Conservation (phyloP, 2,888 invertebrate genomes). For the Melieria picta region DNA sequence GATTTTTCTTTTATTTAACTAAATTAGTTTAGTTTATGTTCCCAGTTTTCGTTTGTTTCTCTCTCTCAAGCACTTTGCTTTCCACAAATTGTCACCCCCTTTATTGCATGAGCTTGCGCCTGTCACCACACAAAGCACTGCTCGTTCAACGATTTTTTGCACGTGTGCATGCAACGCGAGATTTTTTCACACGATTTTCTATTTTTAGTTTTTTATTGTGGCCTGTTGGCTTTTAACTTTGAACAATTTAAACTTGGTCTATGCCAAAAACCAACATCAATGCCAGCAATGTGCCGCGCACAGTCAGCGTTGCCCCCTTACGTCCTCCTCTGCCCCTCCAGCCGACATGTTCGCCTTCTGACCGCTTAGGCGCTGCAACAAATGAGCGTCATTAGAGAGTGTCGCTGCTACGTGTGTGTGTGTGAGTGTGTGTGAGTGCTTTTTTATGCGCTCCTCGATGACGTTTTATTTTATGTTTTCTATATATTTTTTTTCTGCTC, state of each 20-base stretch:
- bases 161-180: too few relatives aligned
- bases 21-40: too few relatives aligned
- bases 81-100: too few relatives aligned
- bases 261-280: neutral
- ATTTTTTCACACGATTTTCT: too few relatives aligned
- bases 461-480: conserved; percentile 1
- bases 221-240: conserved; percentile 1
- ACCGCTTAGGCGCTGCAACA: conserved; percentile 1
- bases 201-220: neutral
- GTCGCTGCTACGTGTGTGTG: conserved; percentile 10
- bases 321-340: neutral
- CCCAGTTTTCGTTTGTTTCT: too few relatives aligned
- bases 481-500: neutral
- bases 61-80: too few relatives aligned
- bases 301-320: neutral
- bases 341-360: neutral
- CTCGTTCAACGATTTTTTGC: too few relatives aligned
- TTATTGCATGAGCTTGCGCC: too few relatives aligned
- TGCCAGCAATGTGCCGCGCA: too few relatives aligned
- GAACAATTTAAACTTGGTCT: conserved; percentile 4
- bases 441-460: conserved; percentile 7
- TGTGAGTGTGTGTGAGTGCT: conserved; percentile 5
- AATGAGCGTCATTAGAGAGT: conserved; percentile 42
- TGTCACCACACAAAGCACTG: too few relatives aligned
- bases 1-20: too few relatives aligned